Evolutionary conservation across 2,888 invertebrate species (phyloP), one percentile per base, ranked within the genome.

Genomic region (Sesamia inferens): DNA sequence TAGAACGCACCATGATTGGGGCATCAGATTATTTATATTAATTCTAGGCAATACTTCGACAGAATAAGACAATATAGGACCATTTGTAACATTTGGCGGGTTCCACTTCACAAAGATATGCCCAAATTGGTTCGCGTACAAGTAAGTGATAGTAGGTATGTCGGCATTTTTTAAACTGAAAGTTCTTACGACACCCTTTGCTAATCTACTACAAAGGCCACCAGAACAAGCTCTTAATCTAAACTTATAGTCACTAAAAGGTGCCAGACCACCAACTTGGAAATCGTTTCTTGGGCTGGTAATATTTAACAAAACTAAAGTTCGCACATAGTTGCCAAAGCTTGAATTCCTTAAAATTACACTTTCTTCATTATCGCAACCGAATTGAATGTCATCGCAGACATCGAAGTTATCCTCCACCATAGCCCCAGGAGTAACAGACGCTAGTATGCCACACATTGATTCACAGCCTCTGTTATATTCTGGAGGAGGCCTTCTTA

Each of bases 231-330:
- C 93, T 75, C 95, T 89, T 70, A 96, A 85, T 74, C 92, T 88
- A 79, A 96, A 93, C 72, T 90, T 93, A 71, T 96, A 96, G 85
- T 95, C 95, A 82, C 95, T 90, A 68, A 87, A 96, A 0, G 96
- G 95, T 31, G 94, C 94, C 58, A 96, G 83, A 2, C 90, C 90
- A 14, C 88, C 91, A 7, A 96, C 88, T 87, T 92, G 89, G 65
- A 88, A 93, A 4, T 84, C 83, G 55, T 87, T 91, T 82, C 79
- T 89, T 2, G 87, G 83, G 4, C 88, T 89, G 31, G 78, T 88
- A 67, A 95, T 85, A 71, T 92, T 90, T 68, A 64, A 75, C 13
- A 95, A 81, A 59, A 89, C 84, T 51, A 93, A 79, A 14, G 92
- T 94, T 16, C 87, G 87, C 0, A 94, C 85, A 79, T 92, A 91